phyloP scores from a whole-genome alignment of 2,888 invertebrate species.

The Myopa tessellatipennis region DNA sequence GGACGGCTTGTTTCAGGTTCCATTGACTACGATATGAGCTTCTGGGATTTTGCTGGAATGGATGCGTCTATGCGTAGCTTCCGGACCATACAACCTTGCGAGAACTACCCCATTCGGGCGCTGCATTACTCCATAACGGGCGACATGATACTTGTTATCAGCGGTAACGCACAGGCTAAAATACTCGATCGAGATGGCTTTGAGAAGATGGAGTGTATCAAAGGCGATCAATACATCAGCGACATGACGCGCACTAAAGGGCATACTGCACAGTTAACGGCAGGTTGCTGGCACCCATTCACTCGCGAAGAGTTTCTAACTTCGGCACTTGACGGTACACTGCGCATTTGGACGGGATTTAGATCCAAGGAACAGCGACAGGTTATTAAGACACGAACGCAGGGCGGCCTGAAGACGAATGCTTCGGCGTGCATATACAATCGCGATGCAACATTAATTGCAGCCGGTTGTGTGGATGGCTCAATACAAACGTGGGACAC shows the following conservation, averaged over 20 bases:
- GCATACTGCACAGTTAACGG: constrained; percentile 90
- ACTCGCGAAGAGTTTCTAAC: constrained; percentile 93
- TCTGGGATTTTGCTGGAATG: constrained; percentile 99
- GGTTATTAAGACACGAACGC: constrained; percentile 88
- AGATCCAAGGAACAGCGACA: constrained; percentile 82
- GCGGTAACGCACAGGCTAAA: constrained; percentile 93
- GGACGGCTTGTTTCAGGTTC: constrained; percentile 89
- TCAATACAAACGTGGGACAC: constrained; percentile 93
- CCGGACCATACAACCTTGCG: constrained; percentile 92
- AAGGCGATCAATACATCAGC: constrained; percentile 95
- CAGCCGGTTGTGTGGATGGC: constrained; percentile 94
- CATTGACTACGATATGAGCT: constrained; percentile 94
- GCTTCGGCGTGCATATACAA: constrained; percentile 88
- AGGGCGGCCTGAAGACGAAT: constrained; percentile 85
- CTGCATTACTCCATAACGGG: constrained; percentile 92
- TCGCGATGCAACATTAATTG: constrained; percentile 87
- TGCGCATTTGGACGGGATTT: constrained; percentile 90
- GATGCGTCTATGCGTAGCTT: constrained; percentile 92
- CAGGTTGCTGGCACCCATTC: constrained; percentile 94
- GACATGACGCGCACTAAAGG: constrained; percentile 96
- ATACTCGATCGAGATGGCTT: constrained; percentile 95
- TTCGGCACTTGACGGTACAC: constrained; percentile 92
- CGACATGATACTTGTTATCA: constrained; percentile 90
- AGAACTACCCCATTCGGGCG: constrained; percentile 91
- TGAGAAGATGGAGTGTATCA: constrained; percentile 91